Percentiles rank a stretch among this genome's conserved stretches.
Conservation (phyloP, 2,888 invertebrate genomes). For the Stegana nigrithorax region DNA sequence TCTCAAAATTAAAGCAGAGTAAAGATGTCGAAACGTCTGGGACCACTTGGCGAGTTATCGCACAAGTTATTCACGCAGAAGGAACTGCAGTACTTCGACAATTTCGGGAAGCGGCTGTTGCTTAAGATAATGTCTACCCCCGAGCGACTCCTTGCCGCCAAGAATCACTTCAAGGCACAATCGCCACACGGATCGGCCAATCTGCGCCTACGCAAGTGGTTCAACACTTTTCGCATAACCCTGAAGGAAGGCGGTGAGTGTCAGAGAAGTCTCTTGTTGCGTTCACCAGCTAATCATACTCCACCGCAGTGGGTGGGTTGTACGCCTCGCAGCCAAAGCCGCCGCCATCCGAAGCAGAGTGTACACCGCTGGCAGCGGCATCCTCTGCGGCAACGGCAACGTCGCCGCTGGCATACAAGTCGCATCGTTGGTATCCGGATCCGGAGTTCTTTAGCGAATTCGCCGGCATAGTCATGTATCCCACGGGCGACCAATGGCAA, state of each 20-base stretch:
- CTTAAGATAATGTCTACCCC: neutral
- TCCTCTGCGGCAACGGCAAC: neutral
- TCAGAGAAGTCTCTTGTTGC: too few relatives aligned
- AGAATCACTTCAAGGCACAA: neutral
- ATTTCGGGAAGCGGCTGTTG: constrained; percentile 12
- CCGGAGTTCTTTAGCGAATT: constrained; percentile 72
- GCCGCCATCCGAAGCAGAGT: too few relatives aligned
- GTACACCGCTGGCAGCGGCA: too few relatives aligned
- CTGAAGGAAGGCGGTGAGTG: too few relatives aligned
- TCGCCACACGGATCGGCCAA: neutral
- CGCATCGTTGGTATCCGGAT: constrained; percentile 74
- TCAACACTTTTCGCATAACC: too few relatives aligned
- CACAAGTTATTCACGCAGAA: constrained; percentile 42
- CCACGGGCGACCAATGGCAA: constrained; percentile 67
- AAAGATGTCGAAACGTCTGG: too few relatives aligned
- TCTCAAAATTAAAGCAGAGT: neutral
- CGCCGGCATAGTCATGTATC: constrained; percentile 72
- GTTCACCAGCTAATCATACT: too few relatives aligned
- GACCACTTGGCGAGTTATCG: constrained; percentile 38
- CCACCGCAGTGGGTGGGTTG: too few relatives aligned
- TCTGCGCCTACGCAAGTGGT: constrained; percentile 25
- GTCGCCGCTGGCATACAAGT: constrained; percentile 29
- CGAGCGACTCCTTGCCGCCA: neutral
- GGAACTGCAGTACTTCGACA: constrained; percentile 40
- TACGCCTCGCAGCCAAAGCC: too few relatives aligned